Evolutionary conservation across 2,888 invertebrate species (phyloP).

Genomic region (Argyresthia albistria): DNA sequence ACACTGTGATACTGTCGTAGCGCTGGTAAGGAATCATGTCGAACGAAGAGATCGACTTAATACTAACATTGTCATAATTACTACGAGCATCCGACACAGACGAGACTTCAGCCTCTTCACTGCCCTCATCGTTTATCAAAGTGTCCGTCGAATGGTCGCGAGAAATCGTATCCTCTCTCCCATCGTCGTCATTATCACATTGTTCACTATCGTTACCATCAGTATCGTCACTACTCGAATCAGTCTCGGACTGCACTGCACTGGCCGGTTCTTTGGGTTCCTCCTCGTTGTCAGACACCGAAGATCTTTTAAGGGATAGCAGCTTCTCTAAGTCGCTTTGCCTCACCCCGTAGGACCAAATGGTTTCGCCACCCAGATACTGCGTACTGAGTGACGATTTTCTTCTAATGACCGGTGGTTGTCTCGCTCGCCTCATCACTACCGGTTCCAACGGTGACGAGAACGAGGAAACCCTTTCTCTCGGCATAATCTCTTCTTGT

Average conservation of each 20-base stretch:
- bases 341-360: constrained; percentile 63
- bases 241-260: constrained; percentile 19
- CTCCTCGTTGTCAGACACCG: constrained; percentile 52
- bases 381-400: constrained; percentile 47
- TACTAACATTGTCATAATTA: constrained; percentile 66
- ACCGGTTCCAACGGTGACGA: constrained; percentile 48
- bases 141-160: constrained; percentile 63
- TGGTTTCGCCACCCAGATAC: constrained; percentile 39
- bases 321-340: constrained; percentile 60
- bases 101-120: constrained; percentile 32
- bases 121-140: constrained; percentile 54
- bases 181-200: constrained; percentile 26
- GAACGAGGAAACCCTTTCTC: constrained; percentile 44
- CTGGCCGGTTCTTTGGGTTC: constrained; percentile 19
- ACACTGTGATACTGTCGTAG: constrained; percentile 65
- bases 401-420: constrained; percentile 57
- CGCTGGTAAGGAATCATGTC: constrained; percentile 66
- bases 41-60: constrained; percentile 62
- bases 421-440: constrained; percentile 43
- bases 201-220: constrained; percentile 33
- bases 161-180: constrained; percentile 49
- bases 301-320: constrained; percentile 52
- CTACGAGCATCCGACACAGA: constrained; percentile 48
- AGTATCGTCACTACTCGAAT: constrained; percentile 29
- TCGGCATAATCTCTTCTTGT: constrained; percentile 22